Evolutionary conservation across 2,113 vertebrate genomes (phyloP), one percentile per base, ranked within the genome.

Genomic region (Platycercus adscitus): DNA sequence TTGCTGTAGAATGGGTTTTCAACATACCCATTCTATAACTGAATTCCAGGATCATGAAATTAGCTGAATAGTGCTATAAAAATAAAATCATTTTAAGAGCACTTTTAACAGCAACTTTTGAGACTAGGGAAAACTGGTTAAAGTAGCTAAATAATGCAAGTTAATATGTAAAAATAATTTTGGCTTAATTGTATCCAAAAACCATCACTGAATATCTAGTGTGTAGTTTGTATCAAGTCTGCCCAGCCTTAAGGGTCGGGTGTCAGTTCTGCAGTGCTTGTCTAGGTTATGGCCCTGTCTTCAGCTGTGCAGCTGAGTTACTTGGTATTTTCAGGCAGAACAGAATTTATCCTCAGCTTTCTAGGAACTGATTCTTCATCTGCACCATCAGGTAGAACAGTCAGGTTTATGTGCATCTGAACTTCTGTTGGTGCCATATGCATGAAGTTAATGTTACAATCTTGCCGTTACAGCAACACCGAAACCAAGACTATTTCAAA

Each of bases 171-270:
- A 53, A 83, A 78, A 47, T 50, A 75, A 10, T 9, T 86, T 93
- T 53, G 56, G 7, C 35, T 65, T 46, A 64, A 50, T 31, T 29
- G 2, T 61, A 14, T 61, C 0, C 23, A 8, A 69, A n/a, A 20
- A 18, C 8, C 0, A 5, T 35, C 15, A 6, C 23, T 35, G 55
- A 33, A 2, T 87, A 28, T 37, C 6, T 29, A 61, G 29, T 11
- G 4, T 71, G 2, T 37, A 23, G 12, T 60, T 89, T 71, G 21
- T 55, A 9, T 89, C 14, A 8, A 33, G 46, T 21, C 31, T 79
- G 14, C 24, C 26, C 29, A 31, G 23, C 15, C 10, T 41, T 79
- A 28, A 41, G 29, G 10, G 13, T 44, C 1, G 0, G 7, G 0
- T 26, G 23, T 46, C 47, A 14, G 17, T 60, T 63, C 43, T 64